A percentile compares a stretch with the other conserved stretches of the same genome.
phyloP scores from a whole-genome alignment of 1,140 invertebrate species.

The Philotrypesis tridentata region DNA sequence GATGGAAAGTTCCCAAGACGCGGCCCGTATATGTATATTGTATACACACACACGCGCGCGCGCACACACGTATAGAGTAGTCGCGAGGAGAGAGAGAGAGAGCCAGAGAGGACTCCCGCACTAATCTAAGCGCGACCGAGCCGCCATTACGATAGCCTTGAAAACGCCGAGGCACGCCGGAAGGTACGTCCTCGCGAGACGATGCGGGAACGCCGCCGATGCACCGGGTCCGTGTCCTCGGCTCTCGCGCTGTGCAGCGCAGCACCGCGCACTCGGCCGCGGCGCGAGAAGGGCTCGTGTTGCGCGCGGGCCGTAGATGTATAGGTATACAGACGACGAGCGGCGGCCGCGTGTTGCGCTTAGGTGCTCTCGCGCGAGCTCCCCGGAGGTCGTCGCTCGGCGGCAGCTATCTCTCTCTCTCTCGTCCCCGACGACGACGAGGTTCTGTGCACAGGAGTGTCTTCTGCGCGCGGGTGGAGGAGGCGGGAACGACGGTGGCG shows the following conservation, averaged over 20 bases:
- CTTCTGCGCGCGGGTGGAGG: too few species aligned
- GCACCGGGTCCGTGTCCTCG: background rate
- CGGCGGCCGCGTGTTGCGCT: too few species aligned
- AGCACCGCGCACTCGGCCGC: too few species aligned
- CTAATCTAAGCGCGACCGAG: background rate
- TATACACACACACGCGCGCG: too few species aligned
- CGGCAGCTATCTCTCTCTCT: too few species aligned
- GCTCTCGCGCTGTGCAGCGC: background rate
- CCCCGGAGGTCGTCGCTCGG: too few species aligned
- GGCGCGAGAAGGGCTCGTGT: background rate
- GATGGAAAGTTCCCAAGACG: conserved; percentile 30
- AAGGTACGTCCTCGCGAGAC: background rate
- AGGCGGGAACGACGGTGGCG: too few species aligned
- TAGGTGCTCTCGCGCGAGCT: too few species aligned
- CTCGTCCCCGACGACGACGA: too few species aligned
- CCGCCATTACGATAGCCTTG: conserved; percentile 35
- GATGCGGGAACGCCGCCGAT: background rate
- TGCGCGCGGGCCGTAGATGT: background rate
- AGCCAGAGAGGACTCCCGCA: background rate
- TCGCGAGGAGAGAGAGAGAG: background rate
- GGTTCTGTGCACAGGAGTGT: too few species aligned
- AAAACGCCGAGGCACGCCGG: conserved; percentile 7
- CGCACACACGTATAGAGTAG: too few species aligned
- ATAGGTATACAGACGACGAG: too few species aligned
- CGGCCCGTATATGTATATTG: background rate